Evolutionary conservation across 2,888 invertebrate genomes (phyloP).

Genomic region (Drosophila tripunctata): DNA sequence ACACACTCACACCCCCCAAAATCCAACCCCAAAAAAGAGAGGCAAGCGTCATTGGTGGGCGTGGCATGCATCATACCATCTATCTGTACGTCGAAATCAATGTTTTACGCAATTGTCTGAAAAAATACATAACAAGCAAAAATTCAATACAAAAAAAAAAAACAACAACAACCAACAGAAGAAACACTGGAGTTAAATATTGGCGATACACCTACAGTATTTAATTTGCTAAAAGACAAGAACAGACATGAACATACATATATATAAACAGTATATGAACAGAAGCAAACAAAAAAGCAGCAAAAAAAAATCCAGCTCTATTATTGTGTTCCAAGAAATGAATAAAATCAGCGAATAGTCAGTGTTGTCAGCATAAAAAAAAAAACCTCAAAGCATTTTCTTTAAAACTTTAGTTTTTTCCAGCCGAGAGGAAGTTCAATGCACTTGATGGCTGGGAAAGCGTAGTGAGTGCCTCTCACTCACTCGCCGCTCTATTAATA

Average conservation of each 20-base stretch:
- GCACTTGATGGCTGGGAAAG: slow-evolving; percentile 58
- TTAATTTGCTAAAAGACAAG: slow-evolving; percentile 49
- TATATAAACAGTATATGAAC: too few species aligned
- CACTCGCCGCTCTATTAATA: slow-evolving; percentile 60
- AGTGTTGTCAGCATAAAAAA: slow-evolving; percentile 55
- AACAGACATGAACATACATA: slow-evolving; percentile 25
- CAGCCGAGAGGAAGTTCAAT: slow-evolving; percentile 53
- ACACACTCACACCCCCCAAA: slow-evolving; percentile 19
- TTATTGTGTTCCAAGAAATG: slow-evolving; percentile 50
- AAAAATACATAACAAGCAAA: slow-evolving; percentile 43
- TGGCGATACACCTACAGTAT: slow-evolving; percentile 53
- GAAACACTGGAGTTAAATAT: slow-evolving; percentile 27
- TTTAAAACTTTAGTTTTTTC: slow-evolving; percentile 25
- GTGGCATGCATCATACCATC: too few species aligned
- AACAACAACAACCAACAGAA: too few species aligned
- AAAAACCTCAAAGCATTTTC: slow-evolving; percentile 34
- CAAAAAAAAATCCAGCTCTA: slow-evolving; percentile 36
- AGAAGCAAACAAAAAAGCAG: too few species aligned
- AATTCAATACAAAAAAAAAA: slow-evolving; percentile 15
- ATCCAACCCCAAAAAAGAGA: background rate
- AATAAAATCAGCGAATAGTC: slow-evolving; percentile 64
- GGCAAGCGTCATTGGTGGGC: slow-evolving; percentile 66
- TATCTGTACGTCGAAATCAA: slow-evolving; percentile 70
- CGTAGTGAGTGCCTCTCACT: slow-evolving; percentile 17
- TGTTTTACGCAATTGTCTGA: slow-evolving; percentile 51